Conservation (phyloP, 2,888 invertebrate genomes). For the Drosophila cognata region DNA sequence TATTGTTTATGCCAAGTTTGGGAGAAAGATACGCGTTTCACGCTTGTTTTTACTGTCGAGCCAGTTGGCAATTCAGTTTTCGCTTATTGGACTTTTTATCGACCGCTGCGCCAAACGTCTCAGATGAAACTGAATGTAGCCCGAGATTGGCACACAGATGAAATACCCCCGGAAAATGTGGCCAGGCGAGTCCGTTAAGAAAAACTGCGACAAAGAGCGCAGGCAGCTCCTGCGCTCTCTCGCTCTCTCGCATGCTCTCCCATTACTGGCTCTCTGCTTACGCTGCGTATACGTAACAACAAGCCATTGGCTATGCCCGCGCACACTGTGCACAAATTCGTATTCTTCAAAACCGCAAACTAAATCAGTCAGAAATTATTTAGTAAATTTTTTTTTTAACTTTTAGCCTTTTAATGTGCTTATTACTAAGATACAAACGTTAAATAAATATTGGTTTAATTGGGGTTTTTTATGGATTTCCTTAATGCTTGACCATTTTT, state of each 20-base stretch:
- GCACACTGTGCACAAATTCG: conserved; percentile 34
- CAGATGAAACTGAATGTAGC: conserved; percentile 84
- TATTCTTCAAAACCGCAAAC: neutral
- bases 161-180: conserved; percentile 72
- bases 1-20: conserved; percentile 26
- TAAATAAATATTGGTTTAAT: neutral
- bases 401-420: neutral
- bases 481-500: neutral
- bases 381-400: neutral
- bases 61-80: conserved; percentile 10
- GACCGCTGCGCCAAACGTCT: conserved; percentile 84
- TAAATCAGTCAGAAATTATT: neutral
- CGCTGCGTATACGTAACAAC: conserved; percentile 59
- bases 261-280: conserved; percentile 20
- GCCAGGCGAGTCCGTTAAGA: conserved; percentile 57
- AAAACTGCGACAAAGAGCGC: conserved; percentile 75
- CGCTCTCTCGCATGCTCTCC: conserved; percentile 38
- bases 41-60: conserved; percentile 38
- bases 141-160: conserved; percentile 59
- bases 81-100: conserved; percentile 56
- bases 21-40: conserved; percentile 52
- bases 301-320: conserved; percentile 39
- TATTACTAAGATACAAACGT: neutral
- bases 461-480: too few species aligned
- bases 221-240: conserved; percentile 53